Base-by-base conservation (phyloP, 2,797 vertebrate species). In the Heteromormyrus szaboi region DNA sequence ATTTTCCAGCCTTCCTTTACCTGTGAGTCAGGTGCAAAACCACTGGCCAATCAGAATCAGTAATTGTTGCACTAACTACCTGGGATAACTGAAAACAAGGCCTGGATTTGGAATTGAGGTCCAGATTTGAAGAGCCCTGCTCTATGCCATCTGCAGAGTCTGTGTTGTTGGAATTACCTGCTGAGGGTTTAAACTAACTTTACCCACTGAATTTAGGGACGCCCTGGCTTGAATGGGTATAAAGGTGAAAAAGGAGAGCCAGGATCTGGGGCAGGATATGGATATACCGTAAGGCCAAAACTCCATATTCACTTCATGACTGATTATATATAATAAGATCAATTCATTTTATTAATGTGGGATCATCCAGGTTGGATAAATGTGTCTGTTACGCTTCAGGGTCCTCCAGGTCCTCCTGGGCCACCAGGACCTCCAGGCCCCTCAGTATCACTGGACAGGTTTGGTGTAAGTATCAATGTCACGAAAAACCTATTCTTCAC, bases 211-310 rank as follows among this genome's bases (percentile, higher is more conserved):
- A 41, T 88, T 51, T 90, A 99, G 98, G 98, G 98, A 85, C 98
- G 98, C 1, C 97, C 98, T 0, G 98, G 98, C 89, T 96, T 99
- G 90, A 98, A 98, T 0, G 98, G 98, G 84, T 93, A 98, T 92
- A 99, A 99, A 92, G 98, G 98, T 0, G 98, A 99, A 91, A 99
- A 98, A 93, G 98, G 98, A 59, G 98, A 99, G 1, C 56, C 96
- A 0, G 92, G 92, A 0, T 25, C 89, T 25, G 94, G 94, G 0
- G 3, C 94, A 0, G 91, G 95, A 6, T 94, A 94, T 25, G 90
- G 95, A 54, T 92, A 94, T 84, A 94, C 91, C 90, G 98, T 99
- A 92, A 97, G 97, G 93, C 1, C n/a, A 9, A n/a, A 4, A 25
- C 4, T 88, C 72, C 72, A 44, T 7, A 79, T 17, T 44, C 14